A percentile compares a stretch with the other conserved stretches of the same genome.
Conservation (phyloP, 2,797 vertebrate genomes). For the Trichosurus vulpecula region DNA sequence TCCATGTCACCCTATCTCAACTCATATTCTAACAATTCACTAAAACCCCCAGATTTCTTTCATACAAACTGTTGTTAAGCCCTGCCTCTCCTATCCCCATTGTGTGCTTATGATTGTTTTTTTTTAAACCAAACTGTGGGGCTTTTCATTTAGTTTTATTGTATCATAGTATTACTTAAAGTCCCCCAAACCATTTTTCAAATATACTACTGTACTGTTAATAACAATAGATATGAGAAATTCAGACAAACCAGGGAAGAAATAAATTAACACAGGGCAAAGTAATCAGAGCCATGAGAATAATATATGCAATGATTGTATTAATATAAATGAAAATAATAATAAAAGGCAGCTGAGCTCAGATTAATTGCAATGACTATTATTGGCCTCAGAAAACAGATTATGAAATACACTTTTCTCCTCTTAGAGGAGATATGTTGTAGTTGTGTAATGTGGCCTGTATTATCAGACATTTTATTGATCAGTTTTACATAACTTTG, state of each 20-base stretch:
- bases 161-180: background rate
- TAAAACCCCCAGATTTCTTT: background rate
- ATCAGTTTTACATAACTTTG: background rate
- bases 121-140: background rate
- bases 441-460: background rate
- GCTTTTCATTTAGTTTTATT: background rate
- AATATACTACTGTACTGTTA: background rate
- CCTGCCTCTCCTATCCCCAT: background rate
- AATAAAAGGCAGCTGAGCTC: background rate
- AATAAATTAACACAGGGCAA: background rate
- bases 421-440: background rate
- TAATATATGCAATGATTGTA: background rate
- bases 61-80: background rate
- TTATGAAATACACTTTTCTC: background rate
- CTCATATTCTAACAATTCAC: background rate
- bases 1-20: background rate
- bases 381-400: background rate
- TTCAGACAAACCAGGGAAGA: background rate
- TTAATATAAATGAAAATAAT: background rate
- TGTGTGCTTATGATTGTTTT: background rate
- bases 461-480: background rate
- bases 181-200: background rate
- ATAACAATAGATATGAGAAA: background rate
- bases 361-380: background rate
- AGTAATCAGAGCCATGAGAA: background rate